Percentiles rank a stretch among this genome's conserved stretches.
phyloP scores from a whole-genome alignment of 2,113 vertebrate genomes.

The Tachysurus fulvidraco region DNA sequence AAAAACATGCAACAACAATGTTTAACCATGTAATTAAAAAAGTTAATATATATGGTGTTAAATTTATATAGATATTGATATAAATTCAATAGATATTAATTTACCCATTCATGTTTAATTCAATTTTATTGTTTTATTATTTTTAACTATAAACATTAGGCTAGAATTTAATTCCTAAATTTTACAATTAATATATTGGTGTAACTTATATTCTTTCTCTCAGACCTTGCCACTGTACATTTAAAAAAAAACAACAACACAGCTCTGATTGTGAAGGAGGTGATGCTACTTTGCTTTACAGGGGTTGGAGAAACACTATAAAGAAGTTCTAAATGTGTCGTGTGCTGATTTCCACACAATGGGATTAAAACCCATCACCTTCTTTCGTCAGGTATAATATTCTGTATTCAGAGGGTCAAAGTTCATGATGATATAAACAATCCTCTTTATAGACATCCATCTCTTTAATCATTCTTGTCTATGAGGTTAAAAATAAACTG shows the following conservation, averaged over 20 bases:
- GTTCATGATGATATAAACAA: not conserved
- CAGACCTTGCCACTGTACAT: not conserved
- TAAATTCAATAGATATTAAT: too few species aligned
- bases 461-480: not conserved
- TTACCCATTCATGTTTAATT: too few species aligned
- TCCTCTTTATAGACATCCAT: not conserved
- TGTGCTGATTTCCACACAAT: slow-evolving; percentile 59
- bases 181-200: not conserved
- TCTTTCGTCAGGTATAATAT: slow-evolving; percentile 68
- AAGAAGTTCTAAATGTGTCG: slow-evolving; percentile 61
- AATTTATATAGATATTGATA: too few species aligned
- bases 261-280: not conserved
- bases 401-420: not conserved
- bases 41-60: too few species aligned
- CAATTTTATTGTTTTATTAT: too few species aligned
- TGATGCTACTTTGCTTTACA: slow-evolving; percentile 38
- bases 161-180: not conserved
- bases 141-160: not conserved
- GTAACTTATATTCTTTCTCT: not conserved
- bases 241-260: not conserved
- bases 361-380: slow-evolving; percentile 70
- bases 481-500: not conserved
- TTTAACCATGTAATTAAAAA: too few species aligned
- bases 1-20: too few species aligned
- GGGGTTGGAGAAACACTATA: slow-evolving; percentile 62